Evolutionary conservation across 2,113 vertebrate genomes (phyloP).

Genomic region (Cottus gobio): DNA sequence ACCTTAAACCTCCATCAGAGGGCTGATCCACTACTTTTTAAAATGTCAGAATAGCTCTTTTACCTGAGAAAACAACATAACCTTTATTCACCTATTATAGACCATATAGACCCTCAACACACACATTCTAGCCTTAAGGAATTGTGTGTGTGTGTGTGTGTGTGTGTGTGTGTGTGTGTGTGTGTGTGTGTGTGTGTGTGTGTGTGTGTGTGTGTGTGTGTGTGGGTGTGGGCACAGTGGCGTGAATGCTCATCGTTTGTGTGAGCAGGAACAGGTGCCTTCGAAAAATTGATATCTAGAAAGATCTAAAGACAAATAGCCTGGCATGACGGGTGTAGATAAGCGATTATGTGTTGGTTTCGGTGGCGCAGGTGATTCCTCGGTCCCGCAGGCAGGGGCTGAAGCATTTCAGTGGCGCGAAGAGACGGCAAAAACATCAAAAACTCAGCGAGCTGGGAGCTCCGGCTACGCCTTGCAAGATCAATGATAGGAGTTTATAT

Average conservation of each 20-base stretch:
- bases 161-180: background rate
- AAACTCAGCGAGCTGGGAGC: constrained; percentile 55
- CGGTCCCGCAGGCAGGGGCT: constrained; percentile 31
- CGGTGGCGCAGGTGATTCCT: constrained; percentile 66
- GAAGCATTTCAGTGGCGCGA: constrained; percentile 38
- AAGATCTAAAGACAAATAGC: constrained; percentile 65
- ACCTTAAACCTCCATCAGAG: background rate
- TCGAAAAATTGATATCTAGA: constrained; percentile 44
- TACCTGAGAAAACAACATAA: constrained; percentile 1
- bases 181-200: background rate
- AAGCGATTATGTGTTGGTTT: constrained; percentile 75
- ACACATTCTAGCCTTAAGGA: constrained; percentile 24
- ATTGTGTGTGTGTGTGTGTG: constrained; percentile 3
- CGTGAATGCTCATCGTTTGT: background rate
- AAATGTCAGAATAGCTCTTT: background rate
- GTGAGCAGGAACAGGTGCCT: constrained; percentile 7
- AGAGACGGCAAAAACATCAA: constrained; percentile 65
- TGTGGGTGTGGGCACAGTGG: background rate
- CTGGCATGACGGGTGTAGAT: constrained; percentile 66
- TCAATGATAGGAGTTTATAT: constrained; percentile 65
- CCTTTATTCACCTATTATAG: constrained; percentile 10
- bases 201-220: too few species aligned
- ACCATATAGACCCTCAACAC: constrained; percentile 22
- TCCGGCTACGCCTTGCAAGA: constrained; percentile 54
- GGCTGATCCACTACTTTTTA: background rate